These are phyloP conservation scores for Germaria angustata DNA, from an alignment of 2,888 invertebrate species.

Conservation along the genomic window DNA sequence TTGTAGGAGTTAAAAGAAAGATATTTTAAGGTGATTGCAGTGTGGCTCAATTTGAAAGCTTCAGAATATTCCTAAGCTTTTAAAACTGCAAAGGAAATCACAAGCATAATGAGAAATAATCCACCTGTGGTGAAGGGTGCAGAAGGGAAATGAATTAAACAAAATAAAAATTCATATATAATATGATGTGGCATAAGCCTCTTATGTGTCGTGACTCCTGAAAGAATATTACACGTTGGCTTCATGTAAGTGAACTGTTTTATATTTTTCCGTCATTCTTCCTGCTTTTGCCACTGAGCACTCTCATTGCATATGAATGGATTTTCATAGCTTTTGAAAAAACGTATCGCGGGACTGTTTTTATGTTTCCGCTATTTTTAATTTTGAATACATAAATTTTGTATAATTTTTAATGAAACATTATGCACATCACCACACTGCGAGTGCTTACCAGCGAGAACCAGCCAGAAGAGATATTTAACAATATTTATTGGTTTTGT, in stretches of 20 bases:
- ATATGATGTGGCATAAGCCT: slow-evolving; percentile 31
- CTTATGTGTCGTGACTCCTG: slow-evolving; percentile 43
- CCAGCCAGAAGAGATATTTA: slow-evolving; percentile 35
- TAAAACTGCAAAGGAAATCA: too few species aligned
- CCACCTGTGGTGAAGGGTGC: not conserved
- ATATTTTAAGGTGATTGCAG: too few species aligned
- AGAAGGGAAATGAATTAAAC: not conserved
- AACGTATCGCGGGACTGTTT: not conserved
- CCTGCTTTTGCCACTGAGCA: slow-evolving; percentile 13
- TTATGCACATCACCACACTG: slow-evolving; percentile 40
- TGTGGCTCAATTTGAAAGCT: too few species aligned
- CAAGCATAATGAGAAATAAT: too few species aligned
- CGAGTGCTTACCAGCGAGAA: slow-evolving; percentile 28
- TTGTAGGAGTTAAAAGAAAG: too few species aligned
- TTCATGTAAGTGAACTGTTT: slow-evolving; percentile 42
- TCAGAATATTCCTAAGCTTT: too few species aligned
- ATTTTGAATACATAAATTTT: slow-evolving; percentile 62
- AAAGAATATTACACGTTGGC: slow-evolving; percentile 48
- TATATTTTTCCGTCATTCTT: not conserved
- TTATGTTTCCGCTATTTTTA: slow-evolving; percentile 58
- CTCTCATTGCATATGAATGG: slow-evolving; percentile 35
- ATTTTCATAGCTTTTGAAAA: slow-evolving; percentile 21
- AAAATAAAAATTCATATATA: not conserved
- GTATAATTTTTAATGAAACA: slow-evolving; percentile 64
- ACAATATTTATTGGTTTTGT: slow-evolving; percentile 54